Evolutionary conservation across 2,888 invertebrate genomes (phyloP), one percentile per base, ranked within the genome.

Genomic region (Himalopsyche kuldschensis): DNA sequence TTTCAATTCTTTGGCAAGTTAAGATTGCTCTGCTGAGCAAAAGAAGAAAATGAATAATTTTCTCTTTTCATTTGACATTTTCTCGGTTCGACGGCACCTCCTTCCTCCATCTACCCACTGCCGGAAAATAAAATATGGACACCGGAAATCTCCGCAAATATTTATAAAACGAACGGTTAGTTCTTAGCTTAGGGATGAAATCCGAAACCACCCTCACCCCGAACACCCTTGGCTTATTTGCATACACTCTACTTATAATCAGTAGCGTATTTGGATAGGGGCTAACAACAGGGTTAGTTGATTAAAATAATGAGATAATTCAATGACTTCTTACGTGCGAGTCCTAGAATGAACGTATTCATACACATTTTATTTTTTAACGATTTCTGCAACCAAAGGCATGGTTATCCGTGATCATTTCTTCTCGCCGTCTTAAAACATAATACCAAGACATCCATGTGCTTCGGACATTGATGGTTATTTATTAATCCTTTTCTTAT

Each of bases 61-160:
- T 55, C 75, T 32, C 75, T 32, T 32, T 32, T 75, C 75, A n/a
- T 75, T 30, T 48, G 78, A 48, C 78, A 47, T 78, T 78, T 77
- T 77, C 77, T 77, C 77, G 35, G 77, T 41, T 77, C 77, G 77
- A 46, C 78, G 55, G 55, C 20, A 24, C 5, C n/a, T 5, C 20
- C 24, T 20, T n/a, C 17, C n/a, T n/a, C 55, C 55, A 55, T 55
- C 41, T 35, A 1, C 46, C 47, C 30, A 15, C 31, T 17, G 30
- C 75, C 82, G 79, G 78, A 78, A 84, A 81, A 31, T 81, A 75
- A 84, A 84, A 84, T 84, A 84, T 84, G 84, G 84, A 81, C 78
- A 78, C 30, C 76, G 83, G 83, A 83, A 80, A 83, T 83, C 48
- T 80, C 55, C 31, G 75, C 77, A 75, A 69, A 81, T 78, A 81